These are phyloP conservation scores for Aquatica leii DNA, from an alignment of 2,888 invertebrate genomes.

Conservation along the genomic window DNA sequence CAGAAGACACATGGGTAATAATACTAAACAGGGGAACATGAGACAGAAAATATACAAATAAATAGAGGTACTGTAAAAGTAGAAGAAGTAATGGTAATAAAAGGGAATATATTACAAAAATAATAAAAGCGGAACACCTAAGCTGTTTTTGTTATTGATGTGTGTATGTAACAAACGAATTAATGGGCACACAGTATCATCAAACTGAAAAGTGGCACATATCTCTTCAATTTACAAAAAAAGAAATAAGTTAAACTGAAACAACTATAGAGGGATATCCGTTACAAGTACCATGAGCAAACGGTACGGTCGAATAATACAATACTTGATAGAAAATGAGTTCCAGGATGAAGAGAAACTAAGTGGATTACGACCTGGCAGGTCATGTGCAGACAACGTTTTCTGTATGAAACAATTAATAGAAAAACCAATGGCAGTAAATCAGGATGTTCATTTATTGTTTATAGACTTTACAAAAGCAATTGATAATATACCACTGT, in stretches of 20 bases:
- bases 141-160: too few species aligned
- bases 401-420: not conserved
- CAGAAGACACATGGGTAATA: too few species aligned
- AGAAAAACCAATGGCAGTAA: not conserved
- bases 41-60: too few species aligned
- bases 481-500: not conserved
- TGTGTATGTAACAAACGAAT: too few species aligned
- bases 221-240: too few species aligned
- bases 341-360: slow-evolving; percentile 6
- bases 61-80: too few species aligned
- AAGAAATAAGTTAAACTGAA: not conserved
- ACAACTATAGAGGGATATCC: slow-evolving; percentile 29
- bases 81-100: too few species aligned
- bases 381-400: slow-evolving; percentile 1
- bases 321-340: not conserved
- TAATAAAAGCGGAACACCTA: too few species aligned
- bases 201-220: too few species aligned
- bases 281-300: not conserved
- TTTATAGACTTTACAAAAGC: not conserved
- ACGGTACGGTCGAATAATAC: slow-evolving; percentile 8
- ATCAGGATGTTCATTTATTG: not conserved
- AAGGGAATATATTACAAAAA: too few species aligned
- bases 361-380: slow-evolving; percentile 4
- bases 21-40: too few species aligned
- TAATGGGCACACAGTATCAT: too few species aligned